A percentile compares a stretch with the other conserved stretches of the same genome.
Conservation (phyloP, 2,113 vertebrate species). For the Nesospiza acunhae region DNA sequence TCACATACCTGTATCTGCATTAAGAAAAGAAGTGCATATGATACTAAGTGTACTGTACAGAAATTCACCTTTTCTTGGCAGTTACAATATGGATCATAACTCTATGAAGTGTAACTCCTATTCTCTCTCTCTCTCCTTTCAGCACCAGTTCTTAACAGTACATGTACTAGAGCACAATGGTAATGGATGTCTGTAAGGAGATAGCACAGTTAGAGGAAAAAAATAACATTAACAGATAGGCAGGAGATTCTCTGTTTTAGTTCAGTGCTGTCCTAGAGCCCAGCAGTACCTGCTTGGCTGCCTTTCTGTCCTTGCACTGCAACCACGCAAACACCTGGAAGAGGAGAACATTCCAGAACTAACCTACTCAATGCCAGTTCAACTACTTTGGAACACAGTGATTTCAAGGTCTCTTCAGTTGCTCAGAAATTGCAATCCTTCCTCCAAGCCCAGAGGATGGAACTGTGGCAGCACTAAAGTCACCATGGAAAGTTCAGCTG, state of each 20-base stretch:
- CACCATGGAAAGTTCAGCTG: background rate
- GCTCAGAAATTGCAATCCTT: background rate
- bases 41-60: background rate
- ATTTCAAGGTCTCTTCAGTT: background rate
- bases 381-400: background rate
- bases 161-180: background rate
- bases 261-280: background rate
- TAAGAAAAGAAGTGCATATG: background rate
- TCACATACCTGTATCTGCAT: background rate
- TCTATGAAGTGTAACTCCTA: background rate
- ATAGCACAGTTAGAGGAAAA: background rate
- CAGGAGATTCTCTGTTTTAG: background rate
- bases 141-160: background rate
- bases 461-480: background rate
- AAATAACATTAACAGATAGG: background rate
- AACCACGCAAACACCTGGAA: background rate
- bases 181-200: background rate
- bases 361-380: background rate
- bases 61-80: background rate
- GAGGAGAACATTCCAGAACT: background rate
- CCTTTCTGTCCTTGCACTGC: background rate
- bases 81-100: background rate
- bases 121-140: background rate
- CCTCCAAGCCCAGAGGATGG: background rate
- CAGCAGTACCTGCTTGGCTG: background rate